Percentiles rank a stretch among this genome's conserved stretches.
Evolutionary conservation across 2,888 invertebrate genomes (phyloP).

Genomic region (Archips xylosteana): DNA sequence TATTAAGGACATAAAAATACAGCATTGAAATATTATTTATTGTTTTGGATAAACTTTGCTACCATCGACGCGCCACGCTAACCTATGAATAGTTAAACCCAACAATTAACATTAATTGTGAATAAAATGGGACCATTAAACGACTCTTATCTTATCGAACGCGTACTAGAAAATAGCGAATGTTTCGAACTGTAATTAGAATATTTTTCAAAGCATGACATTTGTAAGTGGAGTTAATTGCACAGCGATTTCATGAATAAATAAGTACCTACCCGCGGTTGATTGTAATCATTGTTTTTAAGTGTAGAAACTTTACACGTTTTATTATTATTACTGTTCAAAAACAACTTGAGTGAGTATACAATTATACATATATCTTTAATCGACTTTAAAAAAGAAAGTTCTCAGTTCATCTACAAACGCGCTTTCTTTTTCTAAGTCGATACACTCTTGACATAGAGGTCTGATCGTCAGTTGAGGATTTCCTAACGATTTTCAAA

Average conservation of each 20-base stretch:
- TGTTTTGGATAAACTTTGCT: too few species aligned
- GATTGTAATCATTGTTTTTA: neutral
- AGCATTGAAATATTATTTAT: too few species aligned
- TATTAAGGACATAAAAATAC: too few species aligned
- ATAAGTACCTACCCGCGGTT: neutral
- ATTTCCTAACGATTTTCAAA: neutral
- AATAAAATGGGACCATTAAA: slow-evolving; percentile 19
- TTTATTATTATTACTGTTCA: too few species aligned
- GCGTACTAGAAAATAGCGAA: neutral
- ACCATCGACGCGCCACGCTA: too few species aligned
- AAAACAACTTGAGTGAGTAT: too few species aligned
- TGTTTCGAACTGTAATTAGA: slow-evolving; percentile 12
- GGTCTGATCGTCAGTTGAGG: neutral
- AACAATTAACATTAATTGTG: slow-evolving; percentile 16
- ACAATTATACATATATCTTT: too few species aligned
- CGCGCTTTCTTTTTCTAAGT: too few species aligned
- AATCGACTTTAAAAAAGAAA: too few species aligned
- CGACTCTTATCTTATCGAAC: slow-evolving; percentile 6
- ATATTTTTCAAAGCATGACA: slow-evolving; percentile 15
- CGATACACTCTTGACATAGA: too few species aligned
- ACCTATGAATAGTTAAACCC: slow-evolving; percentile 22
- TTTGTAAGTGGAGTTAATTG: neutral
- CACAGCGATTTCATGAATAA: neutral
- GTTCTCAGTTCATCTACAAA: too few species aligned
- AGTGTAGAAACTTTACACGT: too few species aligned